These are phyloP conservation scores for Yponomeuta malinellus DNA, from an alignment of 2,888 invertebrate species.

Conservation along the genomic window DNA sequence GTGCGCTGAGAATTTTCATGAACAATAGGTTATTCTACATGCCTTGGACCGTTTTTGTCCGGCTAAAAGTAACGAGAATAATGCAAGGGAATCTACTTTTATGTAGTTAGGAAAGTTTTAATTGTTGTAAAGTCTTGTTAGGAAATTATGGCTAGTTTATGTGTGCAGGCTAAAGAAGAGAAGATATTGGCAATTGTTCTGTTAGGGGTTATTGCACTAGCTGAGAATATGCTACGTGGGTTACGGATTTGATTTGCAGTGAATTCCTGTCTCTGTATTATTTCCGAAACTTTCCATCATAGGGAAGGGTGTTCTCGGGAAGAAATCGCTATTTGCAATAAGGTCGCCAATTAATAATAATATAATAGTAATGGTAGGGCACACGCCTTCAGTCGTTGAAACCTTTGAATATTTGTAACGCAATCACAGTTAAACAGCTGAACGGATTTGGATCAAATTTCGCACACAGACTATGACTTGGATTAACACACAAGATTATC, in stretches of 20 bases:
- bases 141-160: constrained; percentile 1
- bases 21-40: constrained; percentile 12
- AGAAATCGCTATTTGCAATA: too few relatives aligned
- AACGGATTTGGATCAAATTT: too few relatives aligned
- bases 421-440: too few relatives aligned
- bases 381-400: too few relatives aligned
- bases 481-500: too few relatives aligned
- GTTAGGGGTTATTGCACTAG: neutral
- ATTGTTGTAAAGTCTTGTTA: neutral
- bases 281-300: neutral
- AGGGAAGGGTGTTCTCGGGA: too few relatives aligned
- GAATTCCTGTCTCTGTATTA: neutral
- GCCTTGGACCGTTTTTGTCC: constrained; percentile 8
- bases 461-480: too few relatives aligned
- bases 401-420: too few relatives aligned
- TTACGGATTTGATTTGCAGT: neutral
- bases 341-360: too few relatives aligned
- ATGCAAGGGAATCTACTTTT: constrained; percentile 1
- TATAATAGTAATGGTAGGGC: too few relatives aligned
- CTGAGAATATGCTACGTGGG: neutral
- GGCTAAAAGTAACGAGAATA: neutral
- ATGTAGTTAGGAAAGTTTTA: constrained; percentile 11
- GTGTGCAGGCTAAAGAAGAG: neutral
- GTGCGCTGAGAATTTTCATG: constrained; percentile 26
- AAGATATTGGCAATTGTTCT: neutral